Evolutionary conservation across 1,140 invertebrate genomes (phyloP), one percentile per base, ranked within the genome.

Genomic region (Paramacrobiotus metropolitanus): DNA sequence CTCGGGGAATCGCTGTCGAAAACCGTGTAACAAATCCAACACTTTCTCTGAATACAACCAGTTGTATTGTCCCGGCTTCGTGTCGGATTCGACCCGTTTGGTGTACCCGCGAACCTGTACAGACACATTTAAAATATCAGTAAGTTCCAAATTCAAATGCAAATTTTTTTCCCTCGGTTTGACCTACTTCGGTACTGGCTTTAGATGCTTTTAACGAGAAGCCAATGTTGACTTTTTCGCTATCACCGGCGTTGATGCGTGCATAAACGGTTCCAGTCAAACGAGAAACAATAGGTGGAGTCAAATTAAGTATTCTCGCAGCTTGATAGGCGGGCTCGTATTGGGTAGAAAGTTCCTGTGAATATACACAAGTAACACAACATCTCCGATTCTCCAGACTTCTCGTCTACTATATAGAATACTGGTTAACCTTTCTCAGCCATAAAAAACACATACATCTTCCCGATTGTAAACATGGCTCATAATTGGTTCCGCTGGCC

Each of bases 131-230:
- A n/a, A 40, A 40, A 40, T 40, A 9, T 40, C 34, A 40, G 34
- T 40, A 40, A 40, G n/a, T n/a, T n/a, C n/a, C n/a, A n/a, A n/a
- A n/a, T n/a, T n/a, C n/a, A n/a, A n/a, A n/a, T n/a, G n/a, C n/a
- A n/a, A n/a, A n/a, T 68, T n/a, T n/a, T n/a, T n/a, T n/a, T n/a
- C n/a, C n/a, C n/a, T n/a, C n/a, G n/a, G n/a, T n/a, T n/a, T n/a
- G n/a, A n/a, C n/a, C 68, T 67, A 83, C 82, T 73, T 84, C 79
- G 70, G 78, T 73, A 65, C 80, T 82, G 34, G 71, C 82, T 71
- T 86, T 89, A 60, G 83, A 87, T 67, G 85, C 88, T 71, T 95
- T 96, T 1, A 97, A 75, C 71, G 91, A 87, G 15, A 96, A 75
- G 0, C 91, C 92, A 30, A 95, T 79, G 69, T 95, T 94, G 28